Evolutionary conservation across 2,113 vertebrate genomes (phyloP).

Genomic region (Sinocyclocheilus anophthalmus): DNA sequence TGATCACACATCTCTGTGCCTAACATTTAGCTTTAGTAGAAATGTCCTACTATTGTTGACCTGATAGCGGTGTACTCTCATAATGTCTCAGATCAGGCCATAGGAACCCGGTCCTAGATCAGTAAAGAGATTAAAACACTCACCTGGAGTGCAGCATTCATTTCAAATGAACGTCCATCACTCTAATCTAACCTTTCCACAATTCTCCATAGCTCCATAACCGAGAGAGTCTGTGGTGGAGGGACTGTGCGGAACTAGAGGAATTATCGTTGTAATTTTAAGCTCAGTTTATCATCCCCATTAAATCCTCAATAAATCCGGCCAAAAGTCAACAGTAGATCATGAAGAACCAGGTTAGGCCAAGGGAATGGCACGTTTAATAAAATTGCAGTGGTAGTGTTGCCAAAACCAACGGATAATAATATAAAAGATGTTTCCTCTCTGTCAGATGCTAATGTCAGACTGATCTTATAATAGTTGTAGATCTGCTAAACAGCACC

Average conservation of each 20-base stretch:
- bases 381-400: background rate
- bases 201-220: background rate
- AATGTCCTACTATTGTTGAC: background rate
- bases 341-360: background rate
- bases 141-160: background rate
- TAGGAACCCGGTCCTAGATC: background rate
- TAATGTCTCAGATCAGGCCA: too few relatives aligned
- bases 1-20: slow-evolving; percentile 45
- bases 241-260: background rate
- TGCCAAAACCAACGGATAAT: background rate
- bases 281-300: background rate
- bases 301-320: background rate
- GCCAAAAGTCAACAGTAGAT: background rate
- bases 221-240: background rate
- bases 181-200: background rate
- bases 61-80: too few relatives aligned
- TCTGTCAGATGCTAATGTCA: background rate
- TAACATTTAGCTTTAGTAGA: background rate
- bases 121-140: background rate
- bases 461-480: background rate
- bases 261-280: background rate
- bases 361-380: background rate
- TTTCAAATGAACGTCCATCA: background rate
- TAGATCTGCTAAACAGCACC: background rate
- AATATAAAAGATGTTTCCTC: background rate